A percentile compares a stretch with the other conserved stretches of the same genome.
Conservation (phyloP, 1,140 invertebrate genomes). For the Alviniconcha marisindica region DNA sequence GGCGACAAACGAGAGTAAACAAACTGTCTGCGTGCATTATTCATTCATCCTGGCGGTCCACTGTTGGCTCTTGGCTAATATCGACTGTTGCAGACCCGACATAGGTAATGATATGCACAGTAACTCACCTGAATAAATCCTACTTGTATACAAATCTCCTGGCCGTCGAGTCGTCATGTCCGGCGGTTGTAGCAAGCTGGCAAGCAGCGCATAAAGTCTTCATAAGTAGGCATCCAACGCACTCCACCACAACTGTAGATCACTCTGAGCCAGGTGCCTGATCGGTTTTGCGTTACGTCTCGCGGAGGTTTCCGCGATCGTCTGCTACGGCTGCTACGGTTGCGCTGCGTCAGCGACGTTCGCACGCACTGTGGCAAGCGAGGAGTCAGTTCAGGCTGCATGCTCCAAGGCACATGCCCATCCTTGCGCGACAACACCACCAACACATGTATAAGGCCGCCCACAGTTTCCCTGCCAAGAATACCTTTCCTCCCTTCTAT, state of each 20-base stretch:
- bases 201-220: not conserved
- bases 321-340: not conserved
- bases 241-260: conserved; percentile 3
- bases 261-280: not conserved
- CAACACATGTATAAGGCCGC: not conserved
- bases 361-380: not conserved
- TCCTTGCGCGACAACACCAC: not conserved
- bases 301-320: conserved; percentile 1
- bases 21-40: no score
- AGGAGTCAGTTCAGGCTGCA: not conserved
- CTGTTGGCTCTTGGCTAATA: no score
- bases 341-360: not conserved
- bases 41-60: no score
- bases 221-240: not conserved
- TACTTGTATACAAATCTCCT: conserved; percentile 1
- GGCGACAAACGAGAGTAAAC: no score
- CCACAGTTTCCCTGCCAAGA: not conserved
- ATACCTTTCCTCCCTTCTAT: not conserved
- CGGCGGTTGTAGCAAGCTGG: not conserved
- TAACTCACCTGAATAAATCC: conserved; percentile 17
- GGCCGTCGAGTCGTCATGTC: conserved; percentile 24
- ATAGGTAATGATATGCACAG: not conserved
- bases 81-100: not conserved
- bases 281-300: conserved; percentile 16
- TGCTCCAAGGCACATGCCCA: conserved; percentile 7